A percentile compares a stretch with the other conserved stretches of the same genome.
phyloP scores from a whole-genome alignment of 1,140 invertebrate species.

The Argopecten irradians region DNA sequence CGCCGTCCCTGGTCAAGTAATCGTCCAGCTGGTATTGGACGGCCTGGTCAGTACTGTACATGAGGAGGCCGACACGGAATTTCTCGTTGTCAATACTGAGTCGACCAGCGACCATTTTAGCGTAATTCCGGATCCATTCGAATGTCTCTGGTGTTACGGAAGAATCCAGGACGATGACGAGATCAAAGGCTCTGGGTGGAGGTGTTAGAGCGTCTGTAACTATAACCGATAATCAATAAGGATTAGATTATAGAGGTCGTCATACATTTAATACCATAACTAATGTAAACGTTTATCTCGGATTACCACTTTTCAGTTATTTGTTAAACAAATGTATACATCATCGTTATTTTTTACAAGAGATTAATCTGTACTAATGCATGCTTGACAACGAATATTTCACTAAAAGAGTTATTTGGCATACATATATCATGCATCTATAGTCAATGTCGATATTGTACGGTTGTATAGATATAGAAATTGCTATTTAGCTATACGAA shows the following conservation, averaged over 20 bases:
- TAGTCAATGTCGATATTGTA: background rate
- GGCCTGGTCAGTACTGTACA: conserved; percentile 58
- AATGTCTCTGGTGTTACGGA: conserved; percentile 37
- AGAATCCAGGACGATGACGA: conserved; percentile 58
- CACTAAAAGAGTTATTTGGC: background rate
- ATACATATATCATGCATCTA: conserved; percentile 20
- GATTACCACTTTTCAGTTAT: too few relatives aligned
- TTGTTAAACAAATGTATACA: too few relatives aligned
- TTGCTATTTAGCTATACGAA: too few relatives aligned
- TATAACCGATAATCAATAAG: background rate
- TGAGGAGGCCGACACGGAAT: conserved; percentile 61
- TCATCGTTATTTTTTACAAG: too few relatives aligned
- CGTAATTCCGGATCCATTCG: conserved; percentile 43
- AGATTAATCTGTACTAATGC: too few relatives aligned
- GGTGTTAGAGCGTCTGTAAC: conserved; percentile 39
- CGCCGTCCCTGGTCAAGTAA: conserved; percentile 46
- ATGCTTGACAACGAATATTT: too few relatives aligned
- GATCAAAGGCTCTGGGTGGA: conserved; percentile 58
- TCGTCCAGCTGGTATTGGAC: conserved; percentile 59
- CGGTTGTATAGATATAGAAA: too few relatives aligned
- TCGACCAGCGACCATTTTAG: conserved; percentile 33
- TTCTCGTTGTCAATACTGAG: conserved; percentile 48
- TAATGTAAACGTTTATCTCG: too few relatives aligned
- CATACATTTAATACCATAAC: too few relatives aligned
- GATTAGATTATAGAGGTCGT: too few relatives aligned